These are phyloP conservation scores for Poeciliopsis presidionis DNA, from an alignment of 2,797 vertebrate species.

Conservation along the genomic window DNA sequence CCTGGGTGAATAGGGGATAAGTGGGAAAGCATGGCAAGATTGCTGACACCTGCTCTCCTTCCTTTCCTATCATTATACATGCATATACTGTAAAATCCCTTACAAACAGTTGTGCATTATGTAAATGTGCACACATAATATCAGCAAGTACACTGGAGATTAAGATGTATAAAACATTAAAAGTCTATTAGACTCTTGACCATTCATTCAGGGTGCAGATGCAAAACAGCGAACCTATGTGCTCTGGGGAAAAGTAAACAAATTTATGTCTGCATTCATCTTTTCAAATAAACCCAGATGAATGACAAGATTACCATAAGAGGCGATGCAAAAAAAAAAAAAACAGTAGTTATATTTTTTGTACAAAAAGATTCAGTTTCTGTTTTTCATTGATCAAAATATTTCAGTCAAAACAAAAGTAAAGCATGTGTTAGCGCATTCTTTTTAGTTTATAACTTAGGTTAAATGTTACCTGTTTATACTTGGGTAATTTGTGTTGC, in stretches of 20 bases:
- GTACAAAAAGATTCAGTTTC: neutral
- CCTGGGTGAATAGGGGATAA: slow-evolving; percentile 78
- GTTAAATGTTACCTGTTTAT: neutral
- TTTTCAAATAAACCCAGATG: slow-evolving; percentile 1
- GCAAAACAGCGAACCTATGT: neutral
- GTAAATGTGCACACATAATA: slow-evolving; percentile 17
- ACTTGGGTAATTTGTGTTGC: neutral
- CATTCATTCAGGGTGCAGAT: neutral
- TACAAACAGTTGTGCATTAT: slow-evolving; percentile 32
- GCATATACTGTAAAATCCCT: slow-evolving; percentile 36
- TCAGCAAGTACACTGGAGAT: neutral
- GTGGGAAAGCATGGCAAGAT: slow-evolving; percentile 74
- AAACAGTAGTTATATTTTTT: neutral
- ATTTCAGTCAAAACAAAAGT: neutral
- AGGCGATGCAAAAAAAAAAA: neutral
- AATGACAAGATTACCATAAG: neutral
- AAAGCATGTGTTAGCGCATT: neutral
- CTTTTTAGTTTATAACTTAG: neutral
- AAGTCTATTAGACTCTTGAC: neutral
- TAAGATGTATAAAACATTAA: slow-evolving; percentile 15
- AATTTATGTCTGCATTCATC: neutral
- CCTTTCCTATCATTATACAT: slow-evolving; percentile 48
- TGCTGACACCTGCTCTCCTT: slow-evolving; percentile 82
- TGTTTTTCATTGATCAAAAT: neutral
- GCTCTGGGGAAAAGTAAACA: neutral